Evolutionary conservation across 2,888 invertebrate species (phyloP), one percentile per base, ranked within the genome.

Genomic region (Tanypteryx hageni): DNA sequence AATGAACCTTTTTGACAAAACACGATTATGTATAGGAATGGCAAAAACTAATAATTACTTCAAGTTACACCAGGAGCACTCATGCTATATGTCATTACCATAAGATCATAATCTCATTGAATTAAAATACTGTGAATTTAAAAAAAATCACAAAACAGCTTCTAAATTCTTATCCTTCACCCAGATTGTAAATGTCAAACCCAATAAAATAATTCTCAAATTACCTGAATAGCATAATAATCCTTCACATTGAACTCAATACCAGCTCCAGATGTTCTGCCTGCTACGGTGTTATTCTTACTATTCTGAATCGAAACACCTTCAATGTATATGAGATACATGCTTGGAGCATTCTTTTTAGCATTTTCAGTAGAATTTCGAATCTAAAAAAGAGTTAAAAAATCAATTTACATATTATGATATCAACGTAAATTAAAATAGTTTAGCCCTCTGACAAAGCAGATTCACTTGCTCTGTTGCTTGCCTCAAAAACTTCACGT

Each of bases 301-400:
- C 97, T 97, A 94, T 97, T 98, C 93, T 96, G 96, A 92, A 99
- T 95, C 13, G 97, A 97, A 92, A 98, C 96, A 0, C 97, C 98
- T 95, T 98, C 97, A 93, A 99, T 96, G 94, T 98, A 99, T 44
- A 98, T 95, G 92, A 96, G 96, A 94, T 97, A 96, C n/a, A 97
- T 95, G 92, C 96, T 96, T 8, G 96, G 94, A 92, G 94, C 96
- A 94, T 97, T 96, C 94, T 95, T 96, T 91, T 96, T 96, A 94
- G 96, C 96, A 56, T 95, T 96, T 94, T 96, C 96, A 93, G 96
- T 96, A 94, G 96, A 96, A 81, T 96, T 96, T 18, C 84, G 61
- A 27, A 85, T 68, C 86, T 86, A 22, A 22, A 83, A 89, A 27
- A 44, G 44, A 56, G 22, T 57, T n/a, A 8, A 85, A 57, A 58